Conservation (phyloP, 2,888 invertebrate species). For the Melinaea menophilus region DNA sequence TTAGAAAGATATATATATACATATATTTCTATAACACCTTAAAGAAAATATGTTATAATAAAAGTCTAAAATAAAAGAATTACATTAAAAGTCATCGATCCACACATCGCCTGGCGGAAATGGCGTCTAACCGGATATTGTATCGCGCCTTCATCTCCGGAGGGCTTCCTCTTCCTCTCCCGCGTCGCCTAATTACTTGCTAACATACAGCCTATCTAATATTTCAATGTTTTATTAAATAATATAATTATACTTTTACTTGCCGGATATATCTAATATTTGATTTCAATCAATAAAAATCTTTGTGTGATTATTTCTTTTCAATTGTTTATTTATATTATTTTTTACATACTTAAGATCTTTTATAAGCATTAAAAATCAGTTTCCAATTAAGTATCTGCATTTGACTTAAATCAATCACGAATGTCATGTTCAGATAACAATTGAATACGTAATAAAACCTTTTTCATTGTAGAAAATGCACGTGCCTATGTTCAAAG, state of each 20-base stretch:
- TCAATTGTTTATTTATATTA: no score
- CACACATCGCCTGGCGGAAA: constrained; percentile 73
- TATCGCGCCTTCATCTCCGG: constrained; percentile 79
- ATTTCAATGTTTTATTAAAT: neutral
- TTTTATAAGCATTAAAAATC: no score
- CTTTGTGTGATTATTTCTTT: no score
- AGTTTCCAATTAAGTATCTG: no score
- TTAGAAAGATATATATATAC: no score
- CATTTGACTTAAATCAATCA: no score
- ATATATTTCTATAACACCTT: neutral
- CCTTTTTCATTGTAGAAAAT: constrained; percentile 2
- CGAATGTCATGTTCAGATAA: no score
- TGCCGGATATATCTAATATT: no score
- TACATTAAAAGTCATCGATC: constrained; percentile 27
- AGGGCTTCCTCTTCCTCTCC: constrained; percentile 69
- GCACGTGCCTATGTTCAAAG: constrained; percentile 19
- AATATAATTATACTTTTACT: no score
- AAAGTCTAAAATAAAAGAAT: constrained; percentile 19
- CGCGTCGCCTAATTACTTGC: constrained; percentile 73
- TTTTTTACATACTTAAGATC: no score
- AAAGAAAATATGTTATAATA: neutral
- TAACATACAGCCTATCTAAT: constrained; percentile 18
- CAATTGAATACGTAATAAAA: neutral
- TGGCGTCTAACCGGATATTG: constrained; percentile 78
- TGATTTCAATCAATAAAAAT: no score